Conservation (phyloP, 2,113 vertebrate genomes). For the Apeltes quadracus region DNA sequence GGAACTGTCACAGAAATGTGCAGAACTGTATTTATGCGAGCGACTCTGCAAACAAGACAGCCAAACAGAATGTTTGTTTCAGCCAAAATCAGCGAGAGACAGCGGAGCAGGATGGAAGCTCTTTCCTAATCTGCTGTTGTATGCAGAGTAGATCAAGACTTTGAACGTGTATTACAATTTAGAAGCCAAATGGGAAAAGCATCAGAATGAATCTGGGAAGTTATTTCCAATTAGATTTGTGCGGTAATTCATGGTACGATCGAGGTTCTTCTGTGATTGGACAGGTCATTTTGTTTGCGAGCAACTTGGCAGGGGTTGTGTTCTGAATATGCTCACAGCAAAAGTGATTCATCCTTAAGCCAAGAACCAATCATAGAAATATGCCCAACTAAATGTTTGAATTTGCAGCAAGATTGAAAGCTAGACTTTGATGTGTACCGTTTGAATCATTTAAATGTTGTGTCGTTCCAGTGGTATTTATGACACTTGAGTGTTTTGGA, state of each 20-base stretch:
- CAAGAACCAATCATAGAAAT: neutral
- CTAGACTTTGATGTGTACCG: neutral
- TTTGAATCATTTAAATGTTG: slow-evolving; percentile 19
- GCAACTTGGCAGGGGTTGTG: neutral
- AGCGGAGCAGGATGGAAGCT: slow-evolving; percentile 11
- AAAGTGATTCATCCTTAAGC: neutral
- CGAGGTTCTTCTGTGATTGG: neutral
- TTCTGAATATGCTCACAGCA: neutral
- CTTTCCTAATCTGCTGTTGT: slow-evolving; percentile 22
- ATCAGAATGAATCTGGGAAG: slow-evolving; percentile 6
- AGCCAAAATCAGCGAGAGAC: slow-evolving; percentile 15
- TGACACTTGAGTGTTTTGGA: slow-evolving; percentile 4
- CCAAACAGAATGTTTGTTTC: slow-evolving; percentile 38
- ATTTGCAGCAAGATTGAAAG: neutral
- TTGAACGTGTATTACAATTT: slow-evolving; percentile 12
- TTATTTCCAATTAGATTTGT: slow-evolving; percentile 16
- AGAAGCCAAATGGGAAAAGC: slow-evolving; percentile 25
- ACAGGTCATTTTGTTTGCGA: neutral
- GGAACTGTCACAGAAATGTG: slow-evolving; percentile 18
- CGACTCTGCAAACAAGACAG: slow-evolving; percentile 26
- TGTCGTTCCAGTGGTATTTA: slow-evolving; percentile 19
- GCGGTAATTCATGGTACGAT: neutral
- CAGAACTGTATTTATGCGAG: slow-evolving; percentile 24
- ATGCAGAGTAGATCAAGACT: slow-evolving; percentile 31
- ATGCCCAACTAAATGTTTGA: neutral